Evolutionary conservation across 2,797 vertebrate species (phyloP), one percentile per base, ranked within the genome.

Genomic region (Austrolebias charrua): DNA sequence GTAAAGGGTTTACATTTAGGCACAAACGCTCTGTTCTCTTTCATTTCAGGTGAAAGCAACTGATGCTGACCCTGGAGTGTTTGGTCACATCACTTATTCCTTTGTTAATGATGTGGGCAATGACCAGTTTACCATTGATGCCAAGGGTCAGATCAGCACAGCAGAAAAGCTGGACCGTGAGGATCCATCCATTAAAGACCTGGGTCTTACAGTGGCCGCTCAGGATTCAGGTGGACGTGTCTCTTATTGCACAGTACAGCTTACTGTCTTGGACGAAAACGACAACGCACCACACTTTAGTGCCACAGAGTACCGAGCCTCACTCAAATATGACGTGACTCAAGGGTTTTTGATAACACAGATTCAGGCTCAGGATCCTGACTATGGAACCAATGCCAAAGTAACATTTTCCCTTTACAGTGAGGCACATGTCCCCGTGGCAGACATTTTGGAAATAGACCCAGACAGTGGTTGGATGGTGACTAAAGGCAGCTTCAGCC

Each of bases 401-500:
- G 93, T 99, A 58, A 94, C 92, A 2, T 99, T 98, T 80, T 98
- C 97, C 6, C 89, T 99, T 1, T 98, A 98, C 70, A 98, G 96
- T 0, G 96, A 98, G 79, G 95, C 95, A 18, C 95, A 95, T 0
- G 89, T 94, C 52, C 94, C 95, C 0, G 93, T 98, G 53, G 93
- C 94, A 8, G 94, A 98, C 73, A 93, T 96, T 60, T 90, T 99
- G 79, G 97, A 98, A 86, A 98, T 99, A 2, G 96, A 99, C 78
- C 95, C 95, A n/a, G 97, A 99, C 83, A 99, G 95, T 67, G 98
- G 98, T 51, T 99, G 97, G 97, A 95, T 99, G 92, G 95, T 98
- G 61, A 98, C 96, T 4, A 98, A 97, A 84, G 95, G 95, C 55
- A 96, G 87, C 73, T 97, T 99, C 75, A 94, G 91, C 84, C 95